Evolutionary conservation across 2,888 invertebrate genomes (phyloP).

Genomic region (Ormyrus pomaceus): DNA sequence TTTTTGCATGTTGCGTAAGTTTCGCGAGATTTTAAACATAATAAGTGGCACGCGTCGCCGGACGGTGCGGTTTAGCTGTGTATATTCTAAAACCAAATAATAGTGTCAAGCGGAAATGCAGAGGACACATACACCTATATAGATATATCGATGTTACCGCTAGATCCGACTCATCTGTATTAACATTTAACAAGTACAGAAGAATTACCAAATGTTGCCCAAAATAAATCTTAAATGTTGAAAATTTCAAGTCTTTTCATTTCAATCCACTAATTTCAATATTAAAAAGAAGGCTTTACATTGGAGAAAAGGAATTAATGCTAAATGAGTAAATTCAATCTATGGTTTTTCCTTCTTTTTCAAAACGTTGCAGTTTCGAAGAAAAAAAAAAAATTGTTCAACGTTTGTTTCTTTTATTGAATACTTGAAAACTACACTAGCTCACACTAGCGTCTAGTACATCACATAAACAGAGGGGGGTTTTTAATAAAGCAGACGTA

Average conservation of each 20-base stretch:
- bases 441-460: too few species aligned
- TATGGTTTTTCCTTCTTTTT: too few species aligned
- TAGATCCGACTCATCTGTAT: constrained; percentile 55
- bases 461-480: too few species aligned
- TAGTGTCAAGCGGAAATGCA: constrained; percentile 27
- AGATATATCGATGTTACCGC: constrained; percentile 55
- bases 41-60: constrained; percentile 58
- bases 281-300: too few species aligned
- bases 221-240: constrained; percentile 69
- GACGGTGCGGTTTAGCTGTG: constrained; percentile 59
- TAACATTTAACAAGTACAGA: constrained; percentile 58
- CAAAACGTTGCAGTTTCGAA: too few species aligned
- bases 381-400: too few species aligned
- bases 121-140: constrained; percentile 40
- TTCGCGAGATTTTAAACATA: constrained; percentile 39
- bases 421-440: too few species aligned
- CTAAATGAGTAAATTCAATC: too few species aligned
- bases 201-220: constrained; percentile 62
- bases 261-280: constrained; percentile 11
- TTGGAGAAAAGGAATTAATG: too few species aligned
- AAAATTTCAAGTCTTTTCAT: constrained; percentile 42
- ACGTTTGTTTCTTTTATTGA: too few species aligned
- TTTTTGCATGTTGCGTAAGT: constrained; percentile 28
- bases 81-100: constrained; percentile 59
- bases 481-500: too few species aligned